Conservation (phyloP, 1,140 invertebrate genomes). For the Aricia agestis region DNA sequence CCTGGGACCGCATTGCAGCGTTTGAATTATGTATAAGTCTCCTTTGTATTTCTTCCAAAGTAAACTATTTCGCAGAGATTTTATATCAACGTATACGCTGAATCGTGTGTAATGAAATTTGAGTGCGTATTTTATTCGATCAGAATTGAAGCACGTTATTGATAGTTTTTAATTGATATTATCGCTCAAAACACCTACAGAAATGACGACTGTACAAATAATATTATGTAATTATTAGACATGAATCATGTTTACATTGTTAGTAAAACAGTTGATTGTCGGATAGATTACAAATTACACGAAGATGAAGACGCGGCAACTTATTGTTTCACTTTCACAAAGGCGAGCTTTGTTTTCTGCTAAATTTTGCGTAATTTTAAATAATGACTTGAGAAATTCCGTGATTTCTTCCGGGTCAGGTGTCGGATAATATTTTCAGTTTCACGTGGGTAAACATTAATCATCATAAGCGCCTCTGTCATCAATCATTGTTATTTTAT, state of each 20-base stretch:
- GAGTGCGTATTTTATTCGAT: neutral
- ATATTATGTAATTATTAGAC: neutral
- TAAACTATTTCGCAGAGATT: conserved; percentile 49
- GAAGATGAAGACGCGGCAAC: neutral
- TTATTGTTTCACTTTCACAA: neutral
- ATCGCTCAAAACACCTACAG: too few species aligned
- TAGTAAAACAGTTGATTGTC: neutral
- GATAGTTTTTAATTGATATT: too few species aligned
- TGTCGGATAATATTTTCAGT: neutral
- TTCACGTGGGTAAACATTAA: conserved; percentile 10
- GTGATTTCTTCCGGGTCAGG: conserved; percentile 2
- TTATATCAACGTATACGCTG: conserved; percentile 19
- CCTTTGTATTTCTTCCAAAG: conserved; percentile 62
- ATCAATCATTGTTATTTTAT: conserved; percentile 16
- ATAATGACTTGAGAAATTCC: neutral
- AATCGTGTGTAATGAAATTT: neutral
- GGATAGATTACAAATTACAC: neutral
- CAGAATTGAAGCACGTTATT: too few species aligned
- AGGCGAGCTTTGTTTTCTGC: neutral
- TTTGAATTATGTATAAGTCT: conserved; percentile 70
- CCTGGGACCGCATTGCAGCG: conserved; percentile 60
- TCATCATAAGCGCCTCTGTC: neutral
- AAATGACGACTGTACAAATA: too few species aligned
- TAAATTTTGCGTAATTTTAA: neutral
- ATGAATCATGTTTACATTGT: neutral